Evolutionary conservation across 2,113 vertebrate genomes (phyloP), one percentile per base, ranked within the genome.

Genomic region (Emberiza fucata): DNA sequence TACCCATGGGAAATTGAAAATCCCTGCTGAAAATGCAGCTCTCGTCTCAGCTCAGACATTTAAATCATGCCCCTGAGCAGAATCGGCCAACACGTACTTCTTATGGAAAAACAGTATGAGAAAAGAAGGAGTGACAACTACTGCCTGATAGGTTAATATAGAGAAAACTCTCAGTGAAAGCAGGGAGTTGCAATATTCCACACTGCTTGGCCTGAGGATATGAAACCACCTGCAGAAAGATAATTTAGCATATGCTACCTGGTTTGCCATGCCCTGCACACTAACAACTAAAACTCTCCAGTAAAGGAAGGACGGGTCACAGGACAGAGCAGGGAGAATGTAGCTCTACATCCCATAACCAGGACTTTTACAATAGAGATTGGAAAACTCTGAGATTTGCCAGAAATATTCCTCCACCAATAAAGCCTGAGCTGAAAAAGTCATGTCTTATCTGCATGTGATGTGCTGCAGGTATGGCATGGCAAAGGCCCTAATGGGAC

Each of bases 361-460:
- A 82, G 4, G 29, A 76, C 68, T 97, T 86, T 75, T 64, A 47
- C 5, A 23, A 48, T 35, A 70, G 79, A 59, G 45, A 66, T 0
- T 1, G 4, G 9, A 86, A 11, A 47, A 21, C 6, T 57, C 42
- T 81, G 56, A 28, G 7, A 50, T 69, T 70, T 48, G 9, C 45
- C 56, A 66, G 44, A 71, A 84, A 44, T 47, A 11, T 8, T 72
- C 20, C 19, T 35, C 75, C 37, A 63, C 11, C 8, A 39, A 53
- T 53, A 50, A 65, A 63, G 23, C 12, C 23, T 18, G 10, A 86
- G 28, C 11, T 21, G 70, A 66, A 73, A 60, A 82, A 83, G 1
- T 1, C 1, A 0, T 6, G 4, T 24, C 20, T 47, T 22, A 40
- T 9, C 8, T 33, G 0, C 5, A 3, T 31, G 14, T 0, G 0